phyloP scores from a whole-genome alignment of 1,140 invertebrate species.

The Triops longicaudatus region DNA sequence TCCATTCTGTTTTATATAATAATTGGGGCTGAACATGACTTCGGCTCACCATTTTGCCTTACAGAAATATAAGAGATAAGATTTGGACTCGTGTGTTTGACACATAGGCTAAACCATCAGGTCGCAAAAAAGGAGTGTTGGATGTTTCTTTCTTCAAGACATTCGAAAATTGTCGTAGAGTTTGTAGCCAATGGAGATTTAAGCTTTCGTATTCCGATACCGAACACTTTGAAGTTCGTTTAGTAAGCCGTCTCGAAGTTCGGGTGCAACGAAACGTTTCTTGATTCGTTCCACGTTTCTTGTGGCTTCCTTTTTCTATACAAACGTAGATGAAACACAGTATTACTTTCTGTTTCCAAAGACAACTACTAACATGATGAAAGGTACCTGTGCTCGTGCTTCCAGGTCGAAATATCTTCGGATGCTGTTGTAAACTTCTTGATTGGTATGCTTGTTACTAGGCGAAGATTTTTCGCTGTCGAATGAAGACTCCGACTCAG shows the following conservation, averaged over 20 bases:
- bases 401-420: conserved; percentile 1
- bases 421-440: neutral
- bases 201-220: neutral
- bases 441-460: neutral
- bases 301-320: neutral
- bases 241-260: neutral
- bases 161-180: neutral
- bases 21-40: neutral
- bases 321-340: neutral
- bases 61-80: neutral
- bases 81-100: conserved; percentile 12
- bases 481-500: neutral
- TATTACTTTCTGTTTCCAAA: neutral
- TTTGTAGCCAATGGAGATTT: neutral
- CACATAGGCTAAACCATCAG: conserved; percentile 9
- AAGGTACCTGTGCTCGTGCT: neutral
- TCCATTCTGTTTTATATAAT: neutral
- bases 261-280: neutral
- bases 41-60: neutral
- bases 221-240: neutral
- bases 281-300: neutral
- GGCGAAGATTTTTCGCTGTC: neutral
- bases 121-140: conserved; percentile 7
- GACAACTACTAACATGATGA: neutral
- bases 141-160: neutral